phyloP scores from a whole-genome alignment of 2,113 vertebrate species.

The Hyla sarda region DNA sequence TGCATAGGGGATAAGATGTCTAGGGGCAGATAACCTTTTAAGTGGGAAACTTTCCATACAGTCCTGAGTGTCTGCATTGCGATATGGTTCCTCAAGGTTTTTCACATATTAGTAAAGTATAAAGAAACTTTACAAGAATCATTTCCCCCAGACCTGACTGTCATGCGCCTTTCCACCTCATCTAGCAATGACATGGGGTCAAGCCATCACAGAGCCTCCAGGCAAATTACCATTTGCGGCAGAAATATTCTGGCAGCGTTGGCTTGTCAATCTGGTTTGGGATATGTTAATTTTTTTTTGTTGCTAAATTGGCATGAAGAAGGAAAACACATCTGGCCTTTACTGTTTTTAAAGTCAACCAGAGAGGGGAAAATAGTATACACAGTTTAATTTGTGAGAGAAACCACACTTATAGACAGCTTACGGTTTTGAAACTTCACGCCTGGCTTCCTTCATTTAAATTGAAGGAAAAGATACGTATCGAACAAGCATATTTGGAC shows the following conservation, averaged over 20 bases:
- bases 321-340: slow-evolving; percentile 50
- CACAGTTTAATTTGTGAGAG: slow-evolving; percentile 45
- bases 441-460: slow-evolving; percentile 53
- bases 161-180: slow-evolving; percentile 24
- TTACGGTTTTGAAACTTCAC: slow-evolving; percentile 50
- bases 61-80: not conserved
- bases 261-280: not conserved
- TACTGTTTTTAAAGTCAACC: slow-evolving; percentile 29
- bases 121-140: not conserved
- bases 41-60: not conserved
- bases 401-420: slow-evolving; percentile 35
- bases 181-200: slow-evolving; percentile 42
- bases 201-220: slow-evolving; percentile 4
- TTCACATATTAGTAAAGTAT: not conserved
- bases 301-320: slow-evolving; percentile 45
- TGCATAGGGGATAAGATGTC: too few species aligned
- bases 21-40: too few species aligned
- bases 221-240: slow-evolving; percentile 35
- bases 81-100: not conserved
- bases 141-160: not conserved
- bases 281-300: slow-evolving; percentile 40
- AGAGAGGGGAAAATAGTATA: slow-evolving; percentile 37
- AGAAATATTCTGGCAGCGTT: slow-evolving; percentile 44
- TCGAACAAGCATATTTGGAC: slow-evolving; percentile 52
- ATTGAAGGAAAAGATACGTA: slow-evolving; percentile 53